Base-by-base conservation (phyloP, 2,888 invertebrate species). In the Spilarctia lutea region DNA sequence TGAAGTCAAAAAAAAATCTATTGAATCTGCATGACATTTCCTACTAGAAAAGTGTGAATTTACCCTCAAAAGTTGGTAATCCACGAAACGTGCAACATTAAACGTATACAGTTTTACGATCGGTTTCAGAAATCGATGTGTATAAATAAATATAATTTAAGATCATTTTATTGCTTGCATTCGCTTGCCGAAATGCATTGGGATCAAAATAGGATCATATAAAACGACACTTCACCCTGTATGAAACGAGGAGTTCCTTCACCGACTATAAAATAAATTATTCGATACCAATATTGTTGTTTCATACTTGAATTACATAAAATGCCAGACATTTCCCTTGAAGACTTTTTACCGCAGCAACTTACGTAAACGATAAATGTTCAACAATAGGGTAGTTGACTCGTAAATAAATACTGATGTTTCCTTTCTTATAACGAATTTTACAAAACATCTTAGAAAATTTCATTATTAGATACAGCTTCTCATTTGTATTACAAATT, bases 111-210 rank as follows among this genome's bases (percentile, higher is more conserved):
- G 81, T 89, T 94, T 94, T 93, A 94, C 91, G 94, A 93, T 75
- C 86, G 72, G 81, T 83, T 87, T 86, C 89, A 84, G 88, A 91
- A 93, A 92, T 92, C 88, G 86, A 87, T 79, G 90, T 89, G 88
- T 92, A 92, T 93, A 94, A 93, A 94, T 94, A 94, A 93, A 93
- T 91, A 91, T 92, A 85, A 87, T 91, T 91, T 90, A 88, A 88
- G 86, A 84, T 88, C 87, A 90, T 89, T 93, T 93, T 92, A 93
- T 91, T 81, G 88, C 88, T 82, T 81, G 84, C 86, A 82, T 87
- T 87, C 88, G 86, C 82, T 81, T 86, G 84, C 84, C 65, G 83
- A 86, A 87, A 87, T 85, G 85, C 83, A 82, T 83, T 84, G 75
- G 74, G 79, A 85, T 89, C 81, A 80, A 88, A 89, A 90, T 89